phyloP scores from a whole-genome alignment of 2,888 invertebrate genomes.

The Drosophila ustulata region DNA sequence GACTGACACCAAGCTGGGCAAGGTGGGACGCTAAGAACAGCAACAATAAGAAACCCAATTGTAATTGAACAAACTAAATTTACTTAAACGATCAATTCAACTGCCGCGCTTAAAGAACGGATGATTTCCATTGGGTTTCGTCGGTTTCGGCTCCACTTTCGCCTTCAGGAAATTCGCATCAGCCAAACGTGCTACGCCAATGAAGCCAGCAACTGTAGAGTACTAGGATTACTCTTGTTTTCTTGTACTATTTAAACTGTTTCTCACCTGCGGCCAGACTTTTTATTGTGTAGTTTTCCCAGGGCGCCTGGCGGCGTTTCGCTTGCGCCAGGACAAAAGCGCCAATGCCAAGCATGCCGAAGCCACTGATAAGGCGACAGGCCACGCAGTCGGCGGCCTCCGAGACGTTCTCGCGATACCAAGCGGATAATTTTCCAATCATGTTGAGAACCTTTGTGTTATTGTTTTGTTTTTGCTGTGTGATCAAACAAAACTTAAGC shows the following conservation, averaged over 20 bases:
- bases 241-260: no score
- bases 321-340: conserved; percentile 87
- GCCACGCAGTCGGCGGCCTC: conserved; percentile 86
- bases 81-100: conserved; percentile 23
- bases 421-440: conserved; percentile 66
- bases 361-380: conserved; percentile 87
- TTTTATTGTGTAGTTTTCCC: conserved; percentile 72
- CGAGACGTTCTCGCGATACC: conserved; percentile 63
- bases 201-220: conserved; percentile 86
- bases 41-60: conserved; percentile 1
- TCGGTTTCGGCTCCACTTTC: conserved; percentile 20
- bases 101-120: conserved; percentile 58
- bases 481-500: conserved; percentile 17
- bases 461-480: conserved; percentile 11
- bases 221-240: not conserved
- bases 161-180: conserved; percentile 81
- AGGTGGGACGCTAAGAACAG: conserved; percentile 90
- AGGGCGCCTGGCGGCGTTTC: conserved; percentile 84
- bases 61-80: conserved; percentile 47
- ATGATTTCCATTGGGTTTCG: conserved; percentile 24
- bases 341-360: conserved; percentile 88
- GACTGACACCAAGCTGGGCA: conserved; percentile 96
- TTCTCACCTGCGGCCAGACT: conserved; percentile 61
- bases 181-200: conserved; percentile 88
- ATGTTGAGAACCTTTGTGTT: conserved; percentile 21